These are phyloP conservation scores for Heliothis virescens DNA, from an alignment of 1,140 invertebrate genomes.

Conservation along the genomic window DNA sequence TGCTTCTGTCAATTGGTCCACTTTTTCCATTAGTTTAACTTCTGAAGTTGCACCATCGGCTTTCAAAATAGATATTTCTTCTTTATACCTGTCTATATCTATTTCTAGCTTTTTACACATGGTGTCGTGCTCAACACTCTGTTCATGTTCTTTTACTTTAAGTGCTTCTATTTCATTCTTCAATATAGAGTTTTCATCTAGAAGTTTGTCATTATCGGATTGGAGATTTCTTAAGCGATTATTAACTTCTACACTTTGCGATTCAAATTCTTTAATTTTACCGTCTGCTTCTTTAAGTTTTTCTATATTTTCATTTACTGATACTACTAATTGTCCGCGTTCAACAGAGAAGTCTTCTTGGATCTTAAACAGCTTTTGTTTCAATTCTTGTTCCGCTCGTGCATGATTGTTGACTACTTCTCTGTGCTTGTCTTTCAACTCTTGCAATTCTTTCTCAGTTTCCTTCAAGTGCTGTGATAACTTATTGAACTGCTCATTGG, in stretches of 20 bases:
- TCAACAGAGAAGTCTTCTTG: slow-evolving; percentile 79
- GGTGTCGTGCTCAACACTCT: slow-evolving; percentile 71
- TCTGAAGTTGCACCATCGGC: slow-evolving; percentile 81
- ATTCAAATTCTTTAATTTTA: slow-evolving; percentile 76
- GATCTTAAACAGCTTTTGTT: slow-evolving; percentile 81
- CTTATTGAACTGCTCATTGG: slow-evolving; percentile 83
- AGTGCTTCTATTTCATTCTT: slow-evolving; percentile 79
- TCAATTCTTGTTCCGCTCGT: slow-evolving; percentile 82
- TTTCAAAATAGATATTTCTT: slow-evolving; percentile 78
- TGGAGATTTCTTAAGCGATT: slow-evolving; percentile 70
- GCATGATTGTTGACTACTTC: slow-evolving; percentile 78
- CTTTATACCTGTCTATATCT: slow-evolving; percentile 79
- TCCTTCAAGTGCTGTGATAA: slow-evolving; percentile 82
- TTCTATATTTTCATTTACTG: slow-evolving; percentile 71
- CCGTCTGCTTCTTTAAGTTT: slow-evolving; percentile 72
- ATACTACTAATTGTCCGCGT: slow-evolving; percentile 69
- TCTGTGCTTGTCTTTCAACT: slow-evolving; percentile 80
- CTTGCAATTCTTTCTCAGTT: slow-evolving; percentile 82
- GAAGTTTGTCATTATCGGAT: slow-evolving; percentile 70
- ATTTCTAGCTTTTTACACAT: slow-evolving; percentile 77
- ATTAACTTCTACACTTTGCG: slow-evolving; percentile 58
- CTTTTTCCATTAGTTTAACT: slow-evolving; percentile 83
- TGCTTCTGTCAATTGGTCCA: slow-evolving; percentile 82
- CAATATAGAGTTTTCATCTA: slow-evolving; percentile 80
- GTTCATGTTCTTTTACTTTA: slow-evolving; percentile 79